These are phyloP conservation scores for Meloidogyne exigua DNA, from an alignment of 1,140 invertebrate species.

Conservation along the genomic window DNA sequence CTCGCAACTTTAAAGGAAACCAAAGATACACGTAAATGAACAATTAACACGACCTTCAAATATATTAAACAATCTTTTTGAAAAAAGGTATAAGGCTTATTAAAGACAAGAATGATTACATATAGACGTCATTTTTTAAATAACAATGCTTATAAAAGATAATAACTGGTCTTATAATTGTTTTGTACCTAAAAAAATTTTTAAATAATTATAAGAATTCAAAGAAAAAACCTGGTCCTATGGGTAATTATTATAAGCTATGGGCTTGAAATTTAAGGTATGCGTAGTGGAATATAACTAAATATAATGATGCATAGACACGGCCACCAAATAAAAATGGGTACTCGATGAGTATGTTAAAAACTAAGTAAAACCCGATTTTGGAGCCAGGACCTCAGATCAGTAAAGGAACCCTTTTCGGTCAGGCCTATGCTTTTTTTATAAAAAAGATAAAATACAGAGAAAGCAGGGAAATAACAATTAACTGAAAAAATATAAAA, in stretches of 20 bases:
- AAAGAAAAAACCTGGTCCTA: neutral
- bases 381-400: too few relatives aligned
- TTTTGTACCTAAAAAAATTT: too few relatives aligned
- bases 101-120: neutral
- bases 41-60: neutral
- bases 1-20: neutral
- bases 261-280: neutral
- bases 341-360: too few relatives aligned
- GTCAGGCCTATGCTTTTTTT: too few relatives aligned
- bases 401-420: too few relatives aligned
- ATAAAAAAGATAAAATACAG: too few relatives aligned
- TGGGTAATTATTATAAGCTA: neutral
- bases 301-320: neutral
- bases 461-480: too few relatives aligned
- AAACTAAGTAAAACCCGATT: too few relatives aligned
- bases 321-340: too few relatives aligned
- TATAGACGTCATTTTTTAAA: neutral
- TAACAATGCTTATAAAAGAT: neutral
- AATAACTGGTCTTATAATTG: too few relatives aligned
- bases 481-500: too few relatives aligned
- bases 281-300: neutral
- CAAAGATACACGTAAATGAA: neutral
- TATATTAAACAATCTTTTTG: neutral
- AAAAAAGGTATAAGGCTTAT: neutral
- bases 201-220: neutral